Evolutionary conservation across 2,797 vertebrate genomes (phyloP).

Genomic region (Morelia viridis): DNA sequence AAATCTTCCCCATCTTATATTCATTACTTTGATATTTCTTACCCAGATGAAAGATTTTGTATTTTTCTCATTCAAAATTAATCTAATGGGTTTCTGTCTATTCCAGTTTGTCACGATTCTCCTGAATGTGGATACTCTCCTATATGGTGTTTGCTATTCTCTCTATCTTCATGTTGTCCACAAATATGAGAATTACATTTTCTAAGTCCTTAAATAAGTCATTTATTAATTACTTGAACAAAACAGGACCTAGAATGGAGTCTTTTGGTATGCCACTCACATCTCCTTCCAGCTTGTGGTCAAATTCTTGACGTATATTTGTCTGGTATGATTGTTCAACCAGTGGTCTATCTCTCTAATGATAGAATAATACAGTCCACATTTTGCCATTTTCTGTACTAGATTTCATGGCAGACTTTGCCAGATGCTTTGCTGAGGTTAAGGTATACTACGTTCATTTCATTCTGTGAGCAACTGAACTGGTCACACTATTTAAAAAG

Average conservation of each 20-base stretch:
- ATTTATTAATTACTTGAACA: too few species aligned
- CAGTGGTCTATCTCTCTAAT: neutral
- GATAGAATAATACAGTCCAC: neutral
- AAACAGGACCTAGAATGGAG: neutral
- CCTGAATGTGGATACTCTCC: too few species aligned
- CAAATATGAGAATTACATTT: too few species aligned
- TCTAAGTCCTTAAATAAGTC: too few species aligned
- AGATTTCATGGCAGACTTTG: neutral
- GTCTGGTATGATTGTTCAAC: neutral
- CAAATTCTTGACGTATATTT: neutral
- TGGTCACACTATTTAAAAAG: neutral
- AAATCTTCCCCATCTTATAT: too few species aligned
- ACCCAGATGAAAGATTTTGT: too few species aligned
- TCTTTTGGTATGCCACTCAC: neutral
- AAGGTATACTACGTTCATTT: neutral
- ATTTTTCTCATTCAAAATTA: too few species aligned
- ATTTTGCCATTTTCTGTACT: neutral
- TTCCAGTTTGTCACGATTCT: too few species aligned
- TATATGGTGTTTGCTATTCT: too few species aligned
- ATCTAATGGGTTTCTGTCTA: too few species aligned
- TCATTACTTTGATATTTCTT: too few species aligned
- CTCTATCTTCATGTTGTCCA: too few species aligned
- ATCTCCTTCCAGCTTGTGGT: neutral
- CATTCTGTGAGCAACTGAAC: neutral
- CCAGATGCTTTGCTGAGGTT: neutral